These are phyloP conservation scores for Mercenaria mercenaria DNA, from an alignment of 1,140 invertebrate genomes.

Conservation along the genomic window DNA sequence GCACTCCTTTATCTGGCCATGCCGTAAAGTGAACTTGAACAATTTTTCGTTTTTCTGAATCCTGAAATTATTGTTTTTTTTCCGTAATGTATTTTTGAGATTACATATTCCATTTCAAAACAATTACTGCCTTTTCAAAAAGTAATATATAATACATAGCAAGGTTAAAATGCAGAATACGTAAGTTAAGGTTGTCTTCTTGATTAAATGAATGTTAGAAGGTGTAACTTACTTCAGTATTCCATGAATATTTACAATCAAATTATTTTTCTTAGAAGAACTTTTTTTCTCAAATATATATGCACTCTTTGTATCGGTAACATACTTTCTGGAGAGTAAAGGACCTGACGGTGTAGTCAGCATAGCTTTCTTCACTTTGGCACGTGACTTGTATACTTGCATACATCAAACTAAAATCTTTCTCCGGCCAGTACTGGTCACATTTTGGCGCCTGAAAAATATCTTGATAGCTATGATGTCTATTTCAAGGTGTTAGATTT, in stretches of 20 bases:
- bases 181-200: neutral
- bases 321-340: conserved; percentile 88
- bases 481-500: too few relatives aligned
- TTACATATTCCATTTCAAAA: neutral
- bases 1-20: conserved; percentile 90
- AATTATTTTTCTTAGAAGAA: neutral
- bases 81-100: neutral
- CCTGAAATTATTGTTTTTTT: neutral
- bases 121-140: neutral
- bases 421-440: conserved; percentile 98
- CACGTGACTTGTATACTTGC: conserved; percentile 95
- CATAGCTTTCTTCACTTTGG: conserved; percentile 94
- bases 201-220: neutral
- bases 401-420: conserved; percentile 93
- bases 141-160: neutral
- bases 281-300: neutral
- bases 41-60: conserved; percentile 86
- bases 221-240: too few relatives aligned
- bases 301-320: neutral
- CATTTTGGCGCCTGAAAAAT: conserved; percentile 93
- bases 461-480: too few relatives aligned
- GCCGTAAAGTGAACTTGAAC: conserved; percentile 89
- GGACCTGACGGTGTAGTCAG: conserved; percentile 95
- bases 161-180: neutral
- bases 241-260: neutral